phyloP scores from a whole-genome alignment of 1,140 invertebrate species.

The Ganaspis sp. region DNA sequence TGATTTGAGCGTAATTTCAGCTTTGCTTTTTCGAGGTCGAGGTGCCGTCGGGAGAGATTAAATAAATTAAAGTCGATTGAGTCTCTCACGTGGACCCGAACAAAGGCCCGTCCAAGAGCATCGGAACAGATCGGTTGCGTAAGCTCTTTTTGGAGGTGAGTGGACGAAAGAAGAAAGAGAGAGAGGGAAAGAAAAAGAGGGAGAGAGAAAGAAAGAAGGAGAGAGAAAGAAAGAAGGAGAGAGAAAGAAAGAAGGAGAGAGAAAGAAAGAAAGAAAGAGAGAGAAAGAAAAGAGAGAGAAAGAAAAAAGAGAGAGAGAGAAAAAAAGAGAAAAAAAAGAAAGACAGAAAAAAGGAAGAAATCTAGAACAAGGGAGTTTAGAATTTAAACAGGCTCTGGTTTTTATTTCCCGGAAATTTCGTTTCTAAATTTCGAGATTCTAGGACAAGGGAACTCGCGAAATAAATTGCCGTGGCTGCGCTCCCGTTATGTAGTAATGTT shows the following conservation, averaged over 20 bases:
- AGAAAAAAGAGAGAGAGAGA: not conserved
- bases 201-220: constrained; percentile 8
- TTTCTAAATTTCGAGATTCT: constrained; percentile 26
- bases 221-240: not conserved
- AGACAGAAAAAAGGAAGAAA: constrained; percentile 20
- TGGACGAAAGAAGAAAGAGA: constrained; percentile 8
- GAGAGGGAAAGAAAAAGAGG: constrained; percentile 1
- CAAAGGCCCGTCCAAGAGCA: constrained; percentile 50
- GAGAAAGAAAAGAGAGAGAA: not conserved
- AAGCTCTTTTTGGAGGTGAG: constrained; percentile 44
- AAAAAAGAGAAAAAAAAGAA: not conserved
- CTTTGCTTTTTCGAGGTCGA: constrained; percentile 38
- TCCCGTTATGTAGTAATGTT: constrained; percentile 12
- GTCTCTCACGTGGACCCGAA: constrained; percentile 45
- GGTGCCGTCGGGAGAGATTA: constrained; percentile 50
- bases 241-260: not conserved
- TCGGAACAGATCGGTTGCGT: constrained; percentile 68
- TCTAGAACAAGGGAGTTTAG: constrained; percentile 32
- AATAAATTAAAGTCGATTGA: constrained; percentile 64
- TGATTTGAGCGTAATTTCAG: constrained; percentile 39
- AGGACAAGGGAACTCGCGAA: constrained; percentile 12
- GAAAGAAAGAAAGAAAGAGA: not conserved
- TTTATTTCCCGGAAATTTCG: constrained; percentile 60
- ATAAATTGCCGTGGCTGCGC: not conserved
- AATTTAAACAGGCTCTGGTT: constrained; percentile 45